Percentiles rank a stretch among this genome's conserved stretches.
Conservation (phyloP, 1,140 invertebrate species). For the Musca vetustissima region DNA sequence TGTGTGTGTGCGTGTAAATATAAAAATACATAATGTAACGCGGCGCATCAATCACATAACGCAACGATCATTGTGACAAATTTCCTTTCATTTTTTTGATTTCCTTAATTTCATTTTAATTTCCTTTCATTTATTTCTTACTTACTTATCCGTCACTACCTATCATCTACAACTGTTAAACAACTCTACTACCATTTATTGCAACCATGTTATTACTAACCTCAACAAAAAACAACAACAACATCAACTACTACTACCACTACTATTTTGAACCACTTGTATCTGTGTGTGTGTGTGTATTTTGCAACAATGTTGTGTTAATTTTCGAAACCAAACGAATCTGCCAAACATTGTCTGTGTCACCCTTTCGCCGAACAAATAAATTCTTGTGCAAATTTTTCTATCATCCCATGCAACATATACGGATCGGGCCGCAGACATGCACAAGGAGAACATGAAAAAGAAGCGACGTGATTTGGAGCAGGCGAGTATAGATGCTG, state of each 20-base stretch:
- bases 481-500: conserved; percentile 79
- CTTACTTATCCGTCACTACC: background rate
- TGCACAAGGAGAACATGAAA: conserved; percentile 87
- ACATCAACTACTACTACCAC: background rate
- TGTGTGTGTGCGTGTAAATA: no score
- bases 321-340: conserved; percentile 4
- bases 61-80: no score
- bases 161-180: background rate
- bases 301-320: conserved; percentile 1
- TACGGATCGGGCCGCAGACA: conserved; percentile 59
- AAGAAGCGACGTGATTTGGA: conserved; percentile 85
- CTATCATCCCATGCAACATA: conserved; percentile 42
- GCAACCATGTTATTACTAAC: background rate
- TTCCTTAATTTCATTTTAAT: background rate
- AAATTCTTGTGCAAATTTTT: conserved; percentile 56
- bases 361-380: conserved; percentile 49
- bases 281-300: background rate
- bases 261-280: background rate
- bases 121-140: background rate
- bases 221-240: background rate
- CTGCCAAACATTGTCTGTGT: background rate
- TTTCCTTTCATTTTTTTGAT: background rate
- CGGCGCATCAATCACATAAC: no score
- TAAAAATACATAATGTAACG: no score
- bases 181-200: conserved; percentile 4